Conservation (phyloP, 2,113 vertebrate genomes). For the Cololabis saira region DNA sequence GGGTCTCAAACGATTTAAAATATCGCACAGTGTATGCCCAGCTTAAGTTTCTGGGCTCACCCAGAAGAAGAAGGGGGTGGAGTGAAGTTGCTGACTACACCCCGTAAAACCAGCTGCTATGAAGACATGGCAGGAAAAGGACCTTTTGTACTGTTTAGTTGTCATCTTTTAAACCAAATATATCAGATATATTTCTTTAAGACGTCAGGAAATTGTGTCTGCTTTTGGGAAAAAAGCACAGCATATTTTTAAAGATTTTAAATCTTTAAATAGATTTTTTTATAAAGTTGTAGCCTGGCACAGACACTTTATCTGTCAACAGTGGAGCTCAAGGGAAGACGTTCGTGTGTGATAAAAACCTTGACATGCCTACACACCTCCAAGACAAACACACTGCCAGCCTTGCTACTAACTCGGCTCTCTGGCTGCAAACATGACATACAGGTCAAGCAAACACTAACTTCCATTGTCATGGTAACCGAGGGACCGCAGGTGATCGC, state of each 20-base stretch:
- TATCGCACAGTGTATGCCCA: too few species aligned
- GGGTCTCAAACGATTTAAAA: too few species aligned
- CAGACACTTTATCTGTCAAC: slow-evolving; percentile 28
- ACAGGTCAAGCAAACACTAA: not conserved
- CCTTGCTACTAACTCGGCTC: not conserved
- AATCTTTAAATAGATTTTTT: not conserved
- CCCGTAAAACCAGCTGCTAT: too few species aligned
- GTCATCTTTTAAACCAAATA: too few species aligned
- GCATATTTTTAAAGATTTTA: not conserved
- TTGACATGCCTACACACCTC: slow-evolving; percentile 50
- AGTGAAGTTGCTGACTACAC: too few species aligned
- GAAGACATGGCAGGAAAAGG: too few species aligned
- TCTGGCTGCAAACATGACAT: not conserved
- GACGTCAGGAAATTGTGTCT: too few species aligned
- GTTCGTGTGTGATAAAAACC: slow-evolving; percentile 40
- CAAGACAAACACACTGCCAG: slow-evolving; percentile 56
- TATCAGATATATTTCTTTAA: too few species aligned
- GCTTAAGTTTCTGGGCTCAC: too few species aligned
- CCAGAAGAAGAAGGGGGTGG: too few species aligned
- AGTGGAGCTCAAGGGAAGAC: not conserved
- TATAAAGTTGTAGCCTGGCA: not conserved
- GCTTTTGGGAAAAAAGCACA: too few species aligned
- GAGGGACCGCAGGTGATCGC: not conserved
- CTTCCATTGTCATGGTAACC: not conserved
- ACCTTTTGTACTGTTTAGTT: too few species aligned